Evolutionary conservation across 1,140 invertebrate species (phyloP).

Genomic region (Pseudomyrmex cubaensis): DNA sequence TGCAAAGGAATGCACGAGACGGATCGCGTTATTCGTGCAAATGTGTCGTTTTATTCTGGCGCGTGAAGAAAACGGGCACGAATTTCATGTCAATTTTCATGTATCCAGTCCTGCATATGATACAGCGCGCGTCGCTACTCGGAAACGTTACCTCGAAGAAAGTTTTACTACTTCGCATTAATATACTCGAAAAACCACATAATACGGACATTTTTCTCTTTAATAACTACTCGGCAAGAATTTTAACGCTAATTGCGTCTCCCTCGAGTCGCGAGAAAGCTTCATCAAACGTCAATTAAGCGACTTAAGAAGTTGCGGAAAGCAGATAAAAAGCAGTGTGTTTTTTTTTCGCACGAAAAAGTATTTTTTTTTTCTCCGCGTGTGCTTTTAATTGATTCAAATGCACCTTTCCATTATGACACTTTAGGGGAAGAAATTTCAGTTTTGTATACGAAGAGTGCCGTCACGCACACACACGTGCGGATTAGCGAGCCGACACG

Average conservation of each 20-base stretch:
- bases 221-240: background rate
- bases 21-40: slow-evolving; percentile 29
- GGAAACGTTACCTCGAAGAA: slow-evolving; percentile 7
- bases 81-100: slow-evolving; percentile 35
- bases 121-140: background rate
- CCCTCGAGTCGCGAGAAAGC: background rate
- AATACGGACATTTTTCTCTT: background rate
- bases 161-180: background rate
- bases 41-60: slow-evolving; percentile 22
- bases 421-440: slow-evolving; percentile 29
- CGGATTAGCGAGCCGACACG: slow-evolving; percentile 47
- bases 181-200: too few relatives aligned
- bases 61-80: slow-evolving; percentile 1
- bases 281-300: slow-evolving; percentile 21
- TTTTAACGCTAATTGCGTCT: slow-evolving; percentile 7
- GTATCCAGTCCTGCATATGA: slow-evolving; percentile 40
- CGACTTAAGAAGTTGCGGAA: background rate
- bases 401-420: slow-evolving; percentile 31
- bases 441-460: background rate
- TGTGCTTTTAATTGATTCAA: slow-evolving; percentile 40
- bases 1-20: background rate
- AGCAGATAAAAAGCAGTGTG: background rate
- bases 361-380: background rate
- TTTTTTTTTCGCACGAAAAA: too few relatives aligned
- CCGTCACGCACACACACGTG: slow-evolving; percentile 45